phyloP scores from a whole-genome alignment of 2,113 vertebrate genomes.

The Sciurus niger region DNA sequence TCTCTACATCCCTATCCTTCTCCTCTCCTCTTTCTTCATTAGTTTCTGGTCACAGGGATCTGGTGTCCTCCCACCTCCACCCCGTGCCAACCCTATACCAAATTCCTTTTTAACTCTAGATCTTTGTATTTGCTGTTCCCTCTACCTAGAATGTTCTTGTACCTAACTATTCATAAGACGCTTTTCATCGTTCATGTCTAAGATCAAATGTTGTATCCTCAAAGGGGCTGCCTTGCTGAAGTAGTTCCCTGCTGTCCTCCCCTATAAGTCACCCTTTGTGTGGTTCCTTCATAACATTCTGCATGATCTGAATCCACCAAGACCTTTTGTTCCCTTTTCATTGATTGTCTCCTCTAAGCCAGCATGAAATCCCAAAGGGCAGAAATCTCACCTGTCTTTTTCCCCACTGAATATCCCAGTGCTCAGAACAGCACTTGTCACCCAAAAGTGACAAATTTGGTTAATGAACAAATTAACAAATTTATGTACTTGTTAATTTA shows the following conservation, averaged over 20 bases:
- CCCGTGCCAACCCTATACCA: too few species aligned
- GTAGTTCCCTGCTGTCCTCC: not conserved
- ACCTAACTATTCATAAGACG: not conserved
- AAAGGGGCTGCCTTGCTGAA: not conserved
- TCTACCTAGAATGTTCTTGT: not conserved
- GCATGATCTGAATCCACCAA: not conserved
- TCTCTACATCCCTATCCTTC: not conserved
- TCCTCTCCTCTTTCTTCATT: not conserved
- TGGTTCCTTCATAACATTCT: not conserved
- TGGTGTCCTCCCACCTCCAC: not conserved
- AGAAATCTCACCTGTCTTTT: not conserved
- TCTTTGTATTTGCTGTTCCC: not conserved
- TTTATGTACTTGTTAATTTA: not conserved
- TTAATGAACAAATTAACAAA: not conserved
- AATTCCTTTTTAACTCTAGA: not conserved
- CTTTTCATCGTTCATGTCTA: not conserved
- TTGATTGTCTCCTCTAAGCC: not conserved
- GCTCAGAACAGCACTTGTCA: not conserved
- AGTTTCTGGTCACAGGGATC: not conserved
- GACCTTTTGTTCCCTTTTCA: not conserved
- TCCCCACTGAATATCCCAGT: not conserved
- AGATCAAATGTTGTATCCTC: not conserved
- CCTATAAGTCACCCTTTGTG: not conserved
- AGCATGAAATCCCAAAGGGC: not conserved
- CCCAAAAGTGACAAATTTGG: not conserved